These are phyloP conservation scores for Limosa lapponica DNA, from an alignment of 2,797 vertebrate species.

Conservation along the genomic window DNA sequence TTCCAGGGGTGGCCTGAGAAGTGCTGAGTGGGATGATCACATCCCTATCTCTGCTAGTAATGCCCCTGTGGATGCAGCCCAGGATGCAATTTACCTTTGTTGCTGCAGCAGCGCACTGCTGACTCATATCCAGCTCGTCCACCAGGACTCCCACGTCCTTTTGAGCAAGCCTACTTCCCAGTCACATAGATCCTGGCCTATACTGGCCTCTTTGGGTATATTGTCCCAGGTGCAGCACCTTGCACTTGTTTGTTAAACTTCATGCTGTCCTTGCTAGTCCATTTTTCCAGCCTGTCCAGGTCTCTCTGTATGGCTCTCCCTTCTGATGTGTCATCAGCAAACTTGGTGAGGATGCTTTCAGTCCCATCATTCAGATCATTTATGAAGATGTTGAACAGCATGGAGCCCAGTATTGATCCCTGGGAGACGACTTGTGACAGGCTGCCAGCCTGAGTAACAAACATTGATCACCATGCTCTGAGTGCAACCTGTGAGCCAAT, in stretches of 20 bases:
- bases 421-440: not conserved
- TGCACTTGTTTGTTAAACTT: not conserved
- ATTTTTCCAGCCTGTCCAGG: not conserved
- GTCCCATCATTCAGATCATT: not conserved
- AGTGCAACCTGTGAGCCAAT: fast-evolving
- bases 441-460: not conserved
- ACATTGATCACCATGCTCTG: not conserved
- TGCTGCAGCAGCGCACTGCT: not conserved
- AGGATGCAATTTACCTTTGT: not conserved
- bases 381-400: not conserved
- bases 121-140: not conserved
- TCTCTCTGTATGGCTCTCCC: not conserved
- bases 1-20: not conserved
- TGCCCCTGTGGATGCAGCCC: not conserved
- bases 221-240: not conserved
- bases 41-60: not conserved
- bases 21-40: not conserved
- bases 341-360: not conserved
- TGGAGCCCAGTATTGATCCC: not conserved
- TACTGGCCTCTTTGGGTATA: not conserved
- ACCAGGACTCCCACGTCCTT: not conserved
- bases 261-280: not conserved
- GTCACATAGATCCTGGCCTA: not conserved
- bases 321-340: not conserved
- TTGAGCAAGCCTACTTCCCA: not conserved